phyloP scores from a whole-genome alignment of 2,888 invertebrate species.

The Limenitis camilla region DNA sequence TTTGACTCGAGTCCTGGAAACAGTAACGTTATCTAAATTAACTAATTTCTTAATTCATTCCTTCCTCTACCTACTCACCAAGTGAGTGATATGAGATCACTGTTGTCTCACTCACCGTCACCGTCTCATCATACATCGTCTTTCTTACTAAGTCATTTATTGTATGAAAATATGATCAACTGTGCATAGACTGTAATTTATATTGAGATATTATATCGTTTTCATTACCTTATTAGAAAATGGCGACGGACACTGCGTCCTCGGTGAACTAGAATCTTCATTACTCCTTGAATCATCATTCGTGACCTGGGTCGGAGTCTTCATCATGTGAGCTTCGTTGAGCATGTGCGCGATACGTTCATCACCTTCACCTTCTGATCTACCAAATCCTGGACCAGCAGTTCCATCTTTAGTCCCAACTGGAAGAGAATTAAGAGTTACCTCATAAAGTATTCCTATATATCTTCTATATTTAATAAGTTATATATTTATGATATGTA shows the following conservation, averaged over 20 bases:
- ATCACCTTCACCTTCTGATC: slow-evolving; percentile 85
- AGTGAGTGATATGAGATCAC: too few species aligned
- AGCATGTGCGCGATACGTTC: slow-evolving; percentile 95
- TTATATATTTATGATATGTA: background rate
- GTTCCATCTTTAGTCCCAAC: slow-evolving; percentile 87
- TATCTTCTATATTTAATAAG: too few species aligned
- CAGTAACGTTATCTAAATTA: background rate
- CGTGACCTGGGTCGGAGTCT: slow-evolving; percentile 70
- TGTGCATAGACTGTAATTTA: too few species aligned
- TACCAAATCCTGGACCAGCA: slow-evolving; percentile 82
- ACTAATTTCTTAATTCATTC: background rate
- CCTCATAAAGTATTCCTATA: too few species aligned
- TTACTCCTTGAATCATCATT: slow-evolving; percentile 81
- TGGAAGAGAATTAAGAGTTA: slow-evolving; percentile 39
- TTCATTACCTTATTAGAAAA: slow-evolving; percentile 80
- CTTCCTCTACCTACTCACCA: too few species aligned
- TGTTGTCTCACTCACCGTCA: too few species aligned
- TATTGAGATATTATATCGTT: background rate
- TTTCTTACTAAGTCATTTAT: too few species aligned
- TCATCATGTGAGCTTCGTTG: slow-evolving; percentile 93
- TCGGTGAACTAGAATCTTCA: slow-evolving; percentile 86
- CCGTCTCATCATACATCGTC: too few species aligned
- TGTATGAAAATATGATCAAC: too few species aligned
- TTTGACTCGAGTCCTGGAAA: slow-evolving; percentile 78
- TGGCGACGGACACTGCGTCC: slow-evolving; percentile 86